Conservation (phyloP, 2,888 invertebrate species). For the Tyria jacobaeae region DNA sequence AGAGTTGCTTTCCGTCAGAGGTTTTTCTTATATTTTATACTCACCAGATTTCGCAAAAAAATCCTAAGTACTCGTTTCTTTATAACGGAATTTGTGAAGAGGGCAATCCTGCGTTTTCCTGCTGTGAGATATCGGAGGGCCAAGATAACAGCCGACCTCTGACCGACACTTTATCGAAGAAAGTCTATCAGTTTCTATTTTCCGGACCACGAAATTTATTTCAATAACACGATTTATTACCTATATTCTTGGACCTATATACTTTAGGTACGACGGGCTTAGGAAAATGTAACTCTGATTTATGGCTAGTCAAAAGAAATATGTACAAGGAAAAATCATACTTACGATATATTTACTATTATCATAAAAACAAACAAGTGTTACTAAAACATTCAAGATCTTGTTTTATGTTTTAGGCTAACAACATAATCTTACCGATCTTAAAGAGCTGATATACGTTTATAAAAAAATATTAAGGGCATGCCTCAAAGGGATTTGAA, state of each 20-base stretch:
- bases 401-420: too few species aligned
- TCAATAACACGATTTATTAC: slow-evolving; percentile 54
- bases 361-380: background rate
- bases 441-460: too few species aligned
- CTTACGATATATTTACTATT: background rate
- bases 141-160: slow-evolving; percentile 57
- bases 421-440: too few species aligned
- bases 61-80: slow-evolving; percentile 30
- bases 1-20: slow-evolving; percentile 10
- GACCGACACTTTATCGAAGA: slow-evolving; percentile 59
- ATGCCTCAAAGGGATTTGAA: too few species aligned
- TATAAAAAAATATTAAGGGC: too few species aligned
- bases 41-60: slow-evolving; percentile 31
- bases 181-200: slow-evolving; percentile 57
- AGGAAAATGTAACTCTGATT: slow-evolving; percentile 22
- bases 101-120: slow-evolving; percentile 44
- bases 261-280: slow-evolving; percentile 24
- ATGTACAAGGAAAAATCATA: slow-evolving; percentile 10
- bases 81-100: slow-evolving; percentile 35
- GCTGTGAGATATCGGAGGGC: slow-evolving; percentile 56
- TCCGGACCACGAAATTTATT: slow-evolving; percentile 53
- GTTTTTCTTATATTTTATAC: slow-evolving; percentile 34
- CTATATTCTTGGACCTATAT: slow-evolving; percentile 21
- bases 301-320: slow-evolving; percentile 1
- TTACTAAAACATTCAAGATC: background rate